These are phyloP conservation scores for Oligia latruncula DNA, from an alignment of 2,888 invertebrate genomes.

Conservation along the genomic window DNA sequence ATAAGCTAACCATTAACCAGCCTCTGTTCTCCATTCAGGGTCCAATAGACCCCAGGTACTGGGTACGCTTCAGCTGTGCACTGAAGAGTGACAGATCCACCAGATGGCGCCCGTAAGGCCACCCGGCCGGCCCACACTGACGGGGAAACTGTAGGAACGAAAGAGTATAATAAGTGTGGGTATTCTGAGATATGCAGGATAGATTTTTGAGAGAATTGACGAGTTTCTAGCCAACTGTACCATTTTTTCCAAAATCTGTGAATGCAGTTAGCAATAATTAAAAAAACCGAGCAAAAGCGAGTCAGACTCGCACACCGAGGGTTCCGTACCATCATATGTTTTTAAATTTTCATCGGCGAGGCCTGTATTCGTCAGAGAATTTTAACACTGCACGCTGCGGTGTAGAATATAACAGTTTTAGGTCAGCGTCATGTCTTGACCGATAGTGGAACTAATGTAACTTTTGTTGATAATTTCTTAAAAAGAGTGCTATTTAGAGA, in stretches of 20 bases:
- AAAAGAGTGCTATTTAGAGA: too few species aligned
- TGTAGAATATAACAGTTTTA: too few species aligned
- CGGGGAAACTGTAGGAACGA: constrained; percentile 91
- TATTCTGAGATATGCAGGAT: background rate
- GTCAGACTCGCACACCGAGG: too few species aligned
- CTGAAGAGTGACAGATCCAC: constrained; percentile 92
- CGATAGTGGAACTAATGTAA: too few species aligned
- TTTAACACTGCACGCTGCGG: too few species aligned
- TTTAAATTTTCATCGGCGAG: too few species aligned
- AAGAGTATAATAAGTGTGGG: background rate
- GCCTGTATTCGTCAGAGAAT: too few species aligned
- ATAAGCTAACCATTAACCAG: constrained; percentile 89
- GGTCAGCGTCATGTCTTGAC: too few species aligned
- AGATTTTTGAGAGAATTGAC: background rate
- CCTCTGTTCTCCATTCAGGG: constrained; percentile 91
- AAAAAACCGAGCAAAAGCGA: background rate
- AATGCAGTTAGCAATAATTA: background rate
- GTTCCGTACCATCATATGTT: too few species aligned
- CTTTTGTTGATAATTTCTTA: too few species aligned
- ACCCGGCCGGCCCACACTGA: constrained; percentile 94
- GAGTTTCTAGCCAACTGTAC: background rate
- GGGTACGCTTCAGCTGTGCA: constrained; percentile 94
- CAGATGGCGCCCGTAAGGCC: constrained; percentile 92
- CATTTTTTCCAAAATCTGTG: background rate
- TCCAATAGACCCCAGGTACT: constrained; percentile 94